Evolutionary conservation across 2,888 invertebrate genomes (phyloP), one percentile per base, ranked within the genome.

Genomic region (Dynastes maya): DNA sequence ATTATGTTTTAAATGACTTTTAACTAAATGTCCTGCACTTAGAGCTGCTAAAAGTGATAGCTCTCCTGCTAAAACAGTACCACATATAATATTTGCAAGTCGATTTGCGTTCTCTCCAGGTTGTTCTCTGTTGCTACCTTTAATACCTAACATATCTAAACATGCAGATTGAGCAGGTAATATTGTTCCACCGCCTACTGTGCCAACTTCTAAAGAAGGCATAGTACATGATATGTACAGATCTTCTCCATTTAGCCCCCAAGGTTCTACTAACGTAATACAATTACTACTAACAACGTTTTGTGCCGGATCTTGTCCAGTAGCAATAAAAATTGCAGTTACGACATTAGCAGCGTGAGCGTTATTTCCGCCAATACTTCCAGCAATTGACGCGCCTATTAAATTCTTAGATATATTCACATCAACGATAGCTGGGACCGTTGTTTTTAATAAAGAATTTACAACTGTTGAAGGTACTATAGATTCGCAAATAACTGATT

Each of bases 251-350:
- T 92, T 92, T 51, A 93, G 92, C 9, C 95, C 94, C 90, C 93
- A 94, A 2, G 93, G 92, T 87, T 98, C 98, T 97, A 99, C 97
- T 80, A 95, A 91, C 0, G 99, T 99, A 83, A 98, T 95, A 87
- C 99, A 99, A 88, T 97, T 97, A 85, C 97, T 97, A 86, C 98
- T 98, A 0, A 95, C 95, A 0, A 99, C 95, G 86, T 97, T 97
- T 89, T 99, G 99, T 0, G 99, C 99, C 8, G 98, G 98, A 90
- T 99, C 99, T 92, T 99, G 98, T 1, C 99, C 99, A n/a, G 98
- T 98, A 0, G 99, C 99, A 80, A 99, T 95, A 87, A 95, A 99
- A 53, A 99, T 95, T n/a, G 99, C 99, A 0, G 99, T 97, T 0
- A 99, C 98, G 90, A 99, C 95, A 88, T 99, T 99, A 0, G 99